phyloP scores from a whole-genome alignment of 2,888 invertebrate species.

The Diploptera punctata region DNA sequence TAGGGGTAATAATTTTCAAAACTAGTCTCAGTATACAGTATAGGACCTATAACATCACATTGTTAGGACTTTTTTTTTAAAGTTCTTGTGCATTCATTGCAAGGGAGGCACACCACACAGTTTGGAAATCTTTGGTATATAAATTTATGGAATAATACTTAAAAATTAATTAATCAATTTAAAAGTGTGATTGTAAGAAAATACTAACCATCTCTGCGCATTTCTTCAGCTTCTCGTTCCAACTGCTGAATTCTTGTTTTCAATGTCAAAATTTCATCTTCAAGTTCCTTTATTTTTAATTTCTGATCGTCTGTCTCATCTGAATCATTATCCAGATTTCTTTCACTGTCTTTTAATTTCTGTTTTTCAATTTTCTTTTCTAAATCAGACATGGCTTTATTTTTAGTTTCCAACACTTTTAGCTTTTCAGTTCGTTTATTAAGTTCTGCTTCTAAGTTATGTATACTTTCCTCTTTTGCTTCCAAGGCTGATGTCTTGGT shows the following conservation, averaged over 20 bases:
- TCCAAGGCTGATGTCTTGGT: conserved; percentile 46
- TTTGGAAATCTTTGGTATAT: too few species aligned
- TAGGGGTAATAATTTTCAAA: too few species aligned
- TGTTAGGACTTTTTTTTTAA: too few species aligned
- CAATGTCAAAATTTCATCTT: conserved; percentile 26
- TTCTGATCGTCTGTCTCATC: neutral
- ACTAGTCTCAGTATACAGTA: too few species aligned
- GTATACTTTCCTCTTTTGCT: conserved; percentile 50
- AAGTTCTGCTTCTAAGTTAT: conserved; percentile 22
- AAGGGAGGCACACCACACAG: too few species aligned
- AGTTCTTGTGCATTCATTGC: too few species aligned
- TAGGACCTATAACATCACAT: too few species aligned
- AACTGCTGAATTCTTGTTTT: conserved; percentile 30
- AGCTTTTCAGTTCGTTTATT: conserved; percentile 8
- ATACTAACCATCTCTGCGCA: conserved; percentile 34
- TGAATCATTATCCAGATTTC: neutral
- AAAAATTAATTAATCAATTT: too few species aligned
- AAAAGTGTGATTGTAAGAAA: too few species aligned
- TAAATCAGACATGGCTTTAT: neutral
- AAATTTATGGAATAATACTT: too few species aligned
- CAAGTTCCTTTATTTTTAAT: neutral
- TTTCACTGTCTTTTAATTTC: neutral
- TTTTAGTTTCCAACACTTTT: neutral
- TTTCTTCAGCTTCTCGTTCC: conserved; percentile 31
- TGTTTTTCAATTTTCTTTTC: conserved; percentile 19